Evolutionary conservation across 2,113 vertebrate species (phyloP).

Genomic region (Rhinolophus ferrumequinum): DNA sequence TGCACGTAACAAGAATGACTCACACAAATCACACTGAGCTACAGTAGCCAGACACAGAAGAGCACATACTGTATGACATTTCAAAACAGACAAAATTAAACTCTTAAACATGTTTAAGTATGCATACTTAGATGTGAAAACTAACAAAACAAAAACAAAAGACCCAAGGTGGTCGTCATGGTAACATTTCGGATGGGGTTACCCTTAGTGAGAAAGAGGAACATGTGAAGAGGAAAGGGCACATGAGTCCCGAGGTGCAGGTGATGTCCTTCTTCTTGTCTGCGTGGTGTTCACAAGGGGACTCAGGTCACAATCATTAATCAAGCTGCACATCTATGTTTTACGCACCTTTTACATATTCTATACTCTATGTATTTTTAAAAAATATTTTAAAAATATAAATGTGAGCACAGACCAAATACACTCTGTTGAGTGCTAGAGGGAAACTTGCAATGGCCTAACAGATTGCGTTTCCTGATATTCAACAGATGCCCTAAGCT

Average conservation of each 20-base stretch:
- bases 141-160: neutral
- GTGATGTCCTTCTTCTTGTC: neutral
- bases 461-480: neutral
- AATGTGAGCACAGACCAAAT: neutral
- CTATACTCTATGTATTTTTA: neutral
- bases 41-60: neutral
- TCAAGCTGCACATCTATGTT: neutral
- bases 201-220: neutral
- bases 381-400: neutral
- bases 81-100: neutral
- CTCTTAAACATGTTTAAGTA: neutral
- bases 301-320: neutral
- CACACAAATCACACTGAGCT: neutral
- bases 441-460: rapidly evolving
- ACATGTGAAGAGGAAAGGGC: rapidly evolving
- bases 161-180: neutral
- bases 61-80: neutral
- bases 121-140: neutral
- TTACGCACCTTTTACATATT: neutral
- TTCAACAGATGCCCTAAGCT: neutral
- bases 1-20: neutral
- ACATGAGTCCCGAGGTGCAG: neutral
- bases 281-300: neutral
- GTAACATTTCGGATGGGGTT: neutral
- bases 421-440: neutral